Conservation (phyloP, 2,888 invertebrate genomes). For the Acanthosoma haemorrhoidale region DNA sequence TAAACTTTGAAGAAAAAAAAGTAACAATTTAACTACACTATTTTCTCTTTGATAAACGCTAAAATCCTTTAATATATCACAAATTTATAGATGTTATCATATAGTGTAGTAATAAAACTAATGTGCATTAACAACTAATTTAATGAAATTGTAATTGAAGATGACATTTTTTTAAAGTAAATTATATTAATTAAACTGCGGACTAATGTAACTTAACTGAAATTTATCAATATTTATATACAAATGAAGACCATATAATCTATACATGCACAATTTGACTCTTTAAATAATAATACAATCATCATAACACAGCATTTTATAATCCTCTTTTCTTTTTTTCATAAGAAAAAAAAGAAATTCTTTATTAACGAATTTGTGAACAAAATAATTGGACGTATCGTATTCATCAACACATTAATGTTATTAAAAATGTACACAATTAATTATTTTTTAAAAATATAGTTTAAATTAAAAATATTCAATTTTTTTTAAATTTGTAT, state of each 20-base stretch:
- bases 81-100: no score
- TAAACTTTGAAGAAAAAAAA: no score
- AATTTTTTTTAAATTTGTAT: constrained; percentile 22
- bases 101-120: no score
- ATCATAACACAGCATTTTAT: background rate
- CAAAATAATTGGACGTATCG: background rate
- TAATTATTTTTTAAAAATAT: constrained; percentile 20
- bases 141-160: no score
- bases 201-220: no score
- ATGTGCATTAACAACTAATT: no score
- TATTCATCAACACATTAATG: background rate
- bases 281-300: background rate
- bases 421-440: constrained; percentile 1
- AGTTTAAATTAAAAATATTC: constrained; percentile 23
- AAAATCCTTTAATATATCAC: no score
- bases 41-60: no score
- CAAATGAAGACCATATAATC: background rate
- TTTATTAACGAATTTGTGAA: background rate
- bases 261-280: background rate
- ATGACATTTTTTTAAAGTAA: no score
- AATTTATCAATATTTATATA: background rate
- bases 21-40: no score
- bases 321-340: background rate
- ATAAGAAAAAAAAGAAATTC: background rate
- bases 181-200: no score